Conservation (phyloP, 2,797 vertebrate species). For the Peromyscus nudipes region DNA sequence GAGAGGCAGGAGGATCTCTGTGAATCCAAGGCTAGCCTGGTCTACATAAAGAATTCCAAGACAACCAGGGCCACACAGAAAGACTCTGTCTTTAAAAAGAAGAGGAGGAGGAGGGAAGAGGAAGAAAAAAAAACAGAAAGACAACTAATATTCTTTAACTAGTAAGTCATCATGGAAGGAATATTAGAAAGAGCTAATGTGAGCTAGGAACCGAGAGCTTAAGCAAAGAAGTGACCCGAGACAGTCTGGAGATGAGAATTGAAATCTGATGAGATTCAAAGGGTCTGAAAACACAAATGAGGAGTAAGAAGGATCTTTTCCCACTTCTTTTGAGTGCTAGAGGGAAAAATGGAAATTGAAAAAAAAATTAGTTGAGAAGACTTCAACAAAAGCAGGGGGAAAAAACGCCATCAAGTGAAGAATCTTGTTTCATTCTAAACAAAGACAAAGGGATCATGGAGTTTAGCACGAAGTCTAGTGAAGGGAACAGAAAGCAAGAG, state of each 20-base stretch:
- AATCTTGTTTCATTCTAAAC: background rate
- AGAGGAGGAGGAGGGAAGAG: no score
- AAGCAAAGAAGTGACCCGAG: background rate
- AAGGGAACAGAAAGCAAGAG: background rate
- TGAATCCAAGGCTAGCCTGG: background rate
- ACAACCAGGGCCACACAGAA: background rate
- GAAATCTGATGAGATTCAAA: background rate
- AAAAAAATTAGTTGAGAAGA: background rate
- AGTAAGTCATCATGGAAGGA: background rate
- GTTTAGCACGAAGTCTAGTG: background rate
- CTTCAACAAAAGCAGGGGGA: background rate
- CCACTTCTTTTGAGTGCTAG: background rate
- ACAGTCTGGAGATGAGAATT: background rate
- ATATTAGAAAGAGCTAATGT: background rate
- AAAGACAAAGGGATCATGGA: slow-evolving; percentile 31
- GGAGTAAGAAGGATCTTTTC: background rate
- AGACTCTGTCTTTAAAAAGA: background rate
- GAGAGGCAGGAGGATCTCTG: background rate
- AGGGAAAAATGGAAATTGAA: background rate
- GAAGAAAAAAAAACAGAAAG: background rate
- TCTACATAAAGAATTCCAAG: background rate
- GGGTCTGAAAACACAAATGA: slow-evolving; percentile 10
- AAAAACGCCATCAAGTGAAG: background rate
- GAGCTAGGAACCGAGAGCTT: background rate
- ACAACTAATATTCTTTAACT: background rate